phyloP scores from a whole-genome alignment of 1,140 invertebrate species.

The Holcopasites calliopsidis region DNA sequence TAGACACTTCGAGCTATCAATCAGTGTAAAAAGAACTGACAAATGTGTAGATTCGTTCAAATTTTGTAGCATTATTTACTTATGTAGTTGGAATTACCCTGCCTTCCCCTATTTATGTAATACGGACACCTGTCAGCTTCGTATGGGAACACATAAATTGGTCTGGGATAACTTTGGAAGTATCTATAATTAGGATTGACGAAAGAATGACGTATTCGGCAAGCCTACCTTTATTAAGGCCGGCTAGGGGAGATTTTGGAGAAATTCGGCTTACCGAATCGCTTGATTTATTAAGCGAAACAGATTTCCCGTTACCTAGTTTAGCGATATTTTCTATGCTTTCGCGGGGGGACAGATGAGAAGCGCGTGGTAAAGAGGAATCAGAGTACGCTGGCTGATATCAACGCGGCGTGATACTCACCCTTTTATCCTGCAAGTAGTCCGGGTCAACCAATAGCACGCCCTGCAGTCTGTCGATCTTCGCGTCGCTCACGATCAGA shows the following conservation, averaged over 20 bases:
- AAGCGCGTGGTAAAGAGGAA: too few species aligned
- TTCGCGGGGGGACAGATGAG: too few species aligned
- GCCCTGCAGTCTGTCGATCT: constrained; percentile 88
- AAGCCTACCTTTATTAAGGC: not conserved
- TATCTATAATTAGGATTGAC: not conserved
- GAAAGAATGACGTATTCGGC: not conserved
- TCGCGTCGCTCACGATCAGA: constrained; percentile 85
- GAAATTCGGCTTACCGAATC: not conserved
- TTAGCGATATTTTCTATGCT: too few species aligned
- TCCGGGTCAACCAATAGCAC: constrained; percentile 90
- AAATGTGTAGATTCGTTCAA: too few species aligned
- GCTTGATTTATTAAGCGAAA: too few species aligned
- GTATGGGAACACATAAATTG: not conserved
- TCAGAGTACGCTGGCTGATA: not conserved
- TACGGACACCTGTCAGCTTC: not conserved
- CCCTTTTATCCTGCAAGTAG: constrained; percentile 85
- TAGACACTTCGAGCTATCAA: too few species aligned
- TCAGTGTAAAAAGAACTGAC: too few species aligned
- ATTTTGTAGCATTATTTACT: too few species aligned
- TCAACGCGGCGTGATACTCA: constrained; percentile 62
- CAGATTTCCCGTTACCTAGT: too few species aligned
- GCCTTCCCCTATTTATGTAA: too few species aligned
- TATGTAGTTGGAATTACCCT: too few species aligned
- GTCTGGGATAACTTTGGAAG: not conserved
- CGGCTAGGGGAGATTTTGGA: not conserved